Base-by-base conservation (phyloP, 2,888 invertebrate species). In the Lissocephala sabroskyi region DNA sequence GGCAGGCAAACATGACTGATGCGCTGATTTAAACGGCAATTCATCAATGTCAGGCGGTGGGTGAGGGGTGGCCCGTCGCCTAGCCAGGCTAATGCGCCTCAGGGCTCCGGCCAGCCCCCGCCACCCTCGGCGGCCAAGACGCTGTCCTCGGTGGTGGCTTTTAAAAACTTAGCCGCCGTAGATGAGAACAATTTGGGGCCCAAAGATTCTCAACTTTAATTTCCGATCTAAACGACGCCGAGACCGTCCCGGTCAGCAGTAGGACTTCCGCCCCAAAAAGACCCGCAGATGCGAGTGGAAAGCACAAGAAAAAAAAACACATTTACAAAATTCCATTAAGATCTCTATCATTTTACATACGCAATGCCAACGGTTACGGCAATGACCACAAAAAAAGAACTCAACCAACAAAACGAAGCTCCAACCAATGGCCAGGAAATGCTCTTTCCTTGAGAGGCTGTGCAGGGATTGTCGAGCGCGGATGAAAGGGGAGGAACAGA, bases 1-100 rank as follows among this genome's bases (percentile, higher is more conserved):
- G 55, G 50, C 48, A 61, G 46, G 67, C 50, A 74, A 75, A 75
- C 80, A 79, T 81, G 79, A 81, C 62, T 73, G 82, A 82, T 81
- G 79, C 79, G 79, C 79, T 67, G 81, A 81, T 80, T 82, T 82
- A 83, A 83, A 79, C 82, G 77, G 82, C 80, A 82, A 83, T 83
- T 81, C 82, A 83, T 83, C 83, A 83, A 80, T 83, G 83, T 83
- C 83, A 73, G 61, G 35, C 16, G 28, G 5, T 11, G 28, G 23
- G 35, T 30, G 11, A 26, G 45, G 52, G 59, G 58, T 54, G 52
- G 54, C 50, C n/a, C n/a, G n/a, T 62, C 63, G 37, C 36, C 45
- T 43, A 36, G 19, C 13, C 10, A 37, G 7, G 46, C 18, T 41
- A 40, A 42, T 35, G 48, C 23, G 23, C 23, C 23, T 23, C 7